phyloP scores from a whole-genome alignment of 2,888 invertebrate species.

The Ariolimax columbianus region DNA sequence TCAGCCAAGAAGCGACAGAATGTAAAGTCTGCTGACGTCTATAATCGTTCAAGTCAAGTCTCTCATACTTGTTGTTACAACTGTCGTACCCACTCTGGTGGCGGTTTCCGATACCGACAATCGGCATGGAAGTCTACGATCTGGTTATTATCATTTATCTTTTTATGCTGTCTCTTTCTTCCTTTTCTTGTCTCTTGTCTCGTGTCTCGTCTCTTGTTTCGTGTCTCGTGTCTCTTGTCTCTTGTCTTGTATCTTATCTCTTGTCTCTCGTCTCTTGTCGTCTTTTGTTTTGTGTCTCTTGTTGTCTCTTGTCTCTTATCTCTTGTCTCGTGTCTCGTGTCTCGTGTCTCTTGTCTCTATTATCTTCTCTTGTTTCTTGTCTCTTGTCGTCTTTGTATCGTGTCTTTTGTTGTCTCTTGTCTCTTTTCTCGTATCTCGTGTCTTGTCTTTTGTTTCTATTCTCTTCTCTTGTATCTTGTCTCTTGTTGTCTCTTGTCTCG shows the following conservation, averaged over 20 bases:
- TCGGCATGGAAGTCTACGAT: too few species aligned
- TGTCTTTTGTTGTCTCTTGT: neutral
- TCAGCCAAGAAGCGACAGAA: neutral
- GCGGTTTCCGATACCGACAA: neutral
- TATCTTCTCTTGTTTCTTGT: neutral
- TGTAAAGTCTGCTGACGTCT: neutral
- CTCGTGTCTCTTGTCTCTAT: neutral
- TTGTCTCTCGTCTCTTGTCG: too few species aligned
- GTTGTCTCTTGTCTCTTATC: constrained; percentile 12
- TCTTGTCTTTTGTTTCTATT: too few species aligned
- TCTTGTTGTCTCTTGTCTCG: neutral
- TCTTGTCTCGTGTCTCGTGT: too few species aligned
- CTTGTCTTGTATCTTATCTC: constrained; percentile 4
- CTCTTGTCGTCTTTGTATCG: neutral
- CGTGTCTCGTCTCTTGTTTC: neutral
- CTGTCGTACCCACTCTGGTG: constrained; percentile 1
- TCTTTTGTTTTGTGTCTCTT: too few species aligned
- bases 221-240: too few species aligned
- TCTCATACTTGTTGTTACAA: neutral
- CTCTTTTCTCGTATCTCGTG: neutral
- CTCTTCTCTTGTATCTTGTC: too few species aligned
- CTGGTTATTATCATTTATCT: too few species aligned
- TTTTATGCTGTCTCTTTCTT: too few species aligned
- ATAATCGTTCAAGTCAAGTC: constrained; percentile 22
- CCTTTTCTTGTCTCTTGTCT: neutral